phyloP scores from a whole-genome alignment of 2,797 vertebrate species.

The Sebastolobus altivelis region DNA sequence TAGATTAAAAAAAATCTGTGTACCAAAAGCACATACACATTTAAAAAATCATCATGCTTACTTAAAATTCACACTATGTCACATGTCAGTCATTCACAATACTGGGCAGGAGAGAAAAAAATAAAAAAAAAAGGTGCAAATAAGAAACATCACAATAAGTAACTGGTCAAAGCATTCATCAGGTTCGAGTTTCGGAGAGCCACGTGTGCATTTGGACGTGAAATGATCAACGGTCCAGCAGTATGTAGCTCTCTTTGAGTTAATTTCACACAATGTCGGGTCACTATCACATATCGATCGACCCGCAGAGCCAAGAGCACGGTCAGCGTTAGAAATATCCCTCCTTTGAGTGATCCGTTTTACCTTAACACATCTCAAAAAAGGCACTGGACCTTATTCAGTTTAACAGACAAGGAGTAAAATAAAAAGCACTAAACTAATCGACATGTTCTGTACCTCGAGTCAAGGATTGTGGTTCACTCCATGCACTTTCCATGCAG shows the following conservation, averaged over 20 bases:
- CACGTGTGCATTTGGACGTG: conserved; percentile 31
- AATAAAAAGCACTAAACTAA: conserved; percentile 20
- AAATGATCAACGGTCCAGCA: conserved; percentile 47
- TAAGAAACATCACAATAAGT: conserved; percentile 46
- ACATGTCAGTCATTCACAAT: conserved; percentile 72
- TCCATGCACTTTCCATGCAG: conserved; percentile 61
- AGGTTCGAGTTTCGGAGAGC: conserved; percentile 13
- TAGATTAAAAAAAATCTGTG: conserved; percentile 36
- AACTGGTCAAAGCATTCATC: conserved; percentile 30
- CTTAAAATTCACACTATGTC: conserved; percentile 48
- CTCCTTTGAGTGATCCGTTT: conserved; percentile 29
- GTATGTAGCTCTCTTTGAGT: conserved; percentile 26
- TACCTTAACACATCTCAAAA: conserved; percentile 28
- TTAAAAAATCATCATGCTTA: conserved; percentile 68
- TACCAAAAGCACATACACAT: conserved; percentile 61
- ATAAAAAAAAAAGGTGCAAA: conserved; percentile 63
- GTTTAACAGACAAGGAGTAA: conserved; percentile 11
- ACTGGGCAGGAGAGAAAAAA: conserved; percentile 57
- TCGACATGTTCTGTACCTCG: conserved; percentile 17
- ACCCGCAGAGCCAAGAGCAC: conserved; percentile 3
- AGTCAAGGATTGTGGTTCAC: conserved; percentile 19
- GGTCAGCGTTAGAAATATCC: conserved; percentile 28
- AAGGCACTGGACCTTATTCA: conserved; percentile 70
- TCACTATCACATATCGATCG: background rate
- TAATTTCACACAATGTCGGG: conserved; percentile 5